Percentiles rank a stretch among this genome's conserved stretches.
Evolutionary conservation across 2,113 vertebrate genomes (phyloP).

Genomic region (Hymenochirus boettgeri): DNA sequence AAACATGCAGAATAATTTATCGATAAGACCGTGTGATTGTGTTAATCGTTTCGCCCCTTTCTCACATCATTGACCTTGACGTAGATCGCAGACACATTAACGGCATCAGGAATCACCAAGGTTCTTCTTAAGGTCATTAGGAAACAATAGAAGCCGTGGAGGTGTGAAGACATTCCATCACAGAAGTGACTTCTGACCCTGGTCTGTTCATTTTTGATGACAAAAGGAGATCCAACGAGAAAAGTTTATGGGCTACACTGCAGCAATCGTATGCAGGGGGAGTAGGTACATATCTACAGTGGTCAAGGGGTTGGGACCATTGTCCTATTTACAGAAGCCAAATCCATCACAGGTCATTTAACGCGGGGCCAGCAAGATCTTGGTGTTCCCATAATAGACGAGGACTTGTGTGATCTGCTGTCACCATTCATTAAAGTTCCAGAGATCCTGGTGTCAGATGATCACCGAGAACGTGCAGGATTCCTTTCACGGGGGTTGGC

Average conservation of each 20-base stretch:
- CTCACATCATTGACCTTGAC: conserved; percentile 9
- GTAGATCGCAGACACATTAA: not conserved
- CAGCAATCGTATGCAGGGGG: not conserved
- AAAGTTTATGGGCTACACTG: conserved; percentile 1
- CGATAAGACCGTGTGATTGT: not conserved
- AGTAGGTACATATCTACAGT: not conserved
- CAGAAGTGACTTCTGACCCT: too few species aligned
- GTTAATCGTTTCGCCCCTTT: not conserved
- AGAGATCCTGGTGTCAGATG: not conserved
- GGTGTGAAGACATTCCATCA: not conserved
- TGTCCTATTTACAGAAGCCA: not conserved
- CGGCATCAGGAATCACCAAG: conserved; percentile 7
- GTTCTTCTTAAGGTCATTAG: conserved; percentile 47
- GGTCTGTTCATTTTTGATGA: too few species aligned
- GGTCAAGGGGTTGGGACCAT: not conserved
- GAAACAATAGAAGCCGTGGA: not conserved
- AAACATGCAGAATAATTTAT: not conserved
- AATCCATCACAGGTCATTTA: conserved; percentile 4
- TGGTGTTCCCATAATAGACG: not conserved
- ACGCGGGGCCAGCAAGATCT: not conserved
- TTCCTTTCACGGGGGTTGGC: not conserved
- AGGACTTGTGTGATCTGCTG: conserved; percentile 1
- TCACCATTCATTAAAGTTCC: conserved; percentile 22
- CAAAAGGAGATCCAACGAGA: not conserved
- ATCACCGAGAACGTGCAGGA: not conserved